Evolutionary conservation across 2,888 invertebrate species (phyloP).

Genomic region (Theretra japonica): DNA sequence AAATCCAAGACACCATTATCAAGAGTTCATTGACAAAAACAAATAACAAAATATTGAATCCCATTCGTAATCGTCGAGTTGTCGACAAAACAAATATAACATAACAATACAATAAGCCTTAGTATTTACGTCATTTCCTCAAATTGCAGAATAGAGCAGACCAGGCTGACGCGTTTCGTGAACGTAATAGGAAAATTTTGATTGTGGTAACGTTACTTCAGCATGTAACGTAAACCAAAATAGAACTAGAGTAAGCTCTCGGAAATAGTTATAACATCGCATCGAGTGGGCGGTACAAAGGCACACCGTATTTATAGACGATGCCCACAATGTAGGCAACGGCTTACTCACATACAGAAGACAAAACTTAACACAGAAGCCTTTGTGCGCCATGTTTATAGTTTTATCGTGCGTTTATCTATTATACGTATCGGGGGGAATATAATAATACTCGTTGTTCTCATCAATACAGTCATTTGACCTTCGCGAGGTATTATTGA

Average conservation of each 20-base stretch:
- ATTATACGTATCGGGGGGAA: constrained; percentile 31
- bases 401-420: constrained; percentile 36
- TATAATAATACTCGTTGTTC: constrained; percentile 32
- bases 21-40: not conserved
- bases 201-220: constrained; percentile 30
- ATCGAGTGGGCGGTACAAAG: constrained; percentile 54
- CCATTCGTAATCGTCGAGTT: not conserved
- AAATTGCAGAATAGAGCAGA: not conserved
- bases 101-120: not conserved
- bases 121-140: not conserved
- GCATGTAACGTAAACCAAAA: constrained; percentile 45
- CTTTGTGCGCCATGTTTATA: constrained; percentile 48
- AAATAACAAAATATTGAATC: not conserved
- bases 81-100: not conserved
- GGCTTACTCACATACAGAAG: constrained; percentile 41
- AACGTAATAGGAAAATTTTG: constrained; percentile 35
- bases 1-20: too few species aligned
- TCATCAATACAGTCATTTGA: not conserved
- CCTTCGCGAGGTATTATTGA: constrained; percentile 3
- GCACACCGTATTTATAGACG: constrained; percentile 53
- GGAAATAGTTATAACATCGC: constrained; percentile 42
- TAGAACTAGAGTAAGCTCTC: constrained; percentile 52
- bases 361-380: constrained; percentile 44
- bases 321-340: constrained; percentile 41
- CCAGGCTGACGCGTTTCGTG: constrained; percentile 25